Percentiles rank a stretch among this genome's conserved stretches.
Evolutionary conservation across 1,140 invertebrate genomes (phyloP).

Genomic region (Hyphantria cunea): DNA sequence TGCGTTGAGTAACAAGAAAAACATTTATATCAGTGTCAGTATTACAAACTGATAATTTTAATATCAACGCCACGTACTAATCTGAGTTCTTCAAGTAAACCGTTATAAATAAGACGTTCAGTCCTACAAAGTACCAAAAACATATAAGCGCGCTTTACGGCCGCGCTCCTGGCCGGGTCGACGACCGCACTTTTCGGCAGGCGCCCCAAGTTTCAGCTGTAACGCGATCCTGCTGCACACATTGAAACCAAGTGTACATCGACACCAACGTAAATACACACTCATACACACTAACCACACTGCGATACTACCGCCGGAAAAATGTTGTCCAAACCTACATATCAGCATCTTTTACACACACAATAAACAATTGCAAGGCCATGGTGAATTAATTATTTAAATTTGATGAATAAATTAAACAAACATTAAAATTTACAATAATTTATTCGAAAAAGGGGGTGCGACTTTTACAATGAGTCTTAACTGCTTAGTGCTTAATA

Average conservation of each 20-base stretch:
- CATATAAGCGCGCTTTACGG: slow-evolving; percentile 51
- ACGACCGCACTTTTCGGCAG: slow-evolving; percentile 77
- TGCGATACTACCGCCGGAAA: slow-evolving; percentile 57
- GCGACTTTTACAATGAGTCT: too few species aligned
- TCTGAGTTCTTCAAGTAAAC: too few species aligned
- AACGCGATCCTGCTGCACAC: slow-evolving; percentile 74
- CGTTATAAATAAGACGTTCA: too few species aligned
- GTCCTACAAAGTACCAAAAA: slow-evolving; percentile 55
- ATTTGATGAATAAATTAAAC: too few species aligned
- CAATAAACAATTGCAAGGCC: slow-evolving; percentile 1
- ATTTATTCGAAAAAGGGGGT: too few species aligned
- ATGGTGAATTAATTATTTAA: not conserved
- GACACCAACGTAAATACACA: slow-evolving; percentile 23
- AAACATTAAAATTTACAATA: too few species aligned
- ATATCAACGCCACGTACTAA: too few species aligned
- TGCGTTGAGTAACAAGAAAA: too few species aligned
- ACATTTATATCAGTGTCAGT: too few species aligned
- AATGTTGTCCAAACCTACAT: slow-evolving; percentile 49
- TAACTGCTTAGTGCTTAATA: too few species aligned
- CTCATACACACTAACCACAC: slow-evolving; percentile 23
- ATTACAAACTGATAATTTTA: too few species aligned
- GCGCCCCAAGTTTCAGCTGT: slow-evolving; percentile 78
- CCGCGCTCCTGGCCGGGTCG: slow-evolving; percentile 75
- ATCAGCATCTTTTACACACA: slow-evolving; percentile 21
- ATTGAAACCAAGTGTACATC: slow-evolving; percentile 26